Base-by-base conservation (phyloP, 1,140 invertebrate genomes). In the Cherax destructor region DNA sequence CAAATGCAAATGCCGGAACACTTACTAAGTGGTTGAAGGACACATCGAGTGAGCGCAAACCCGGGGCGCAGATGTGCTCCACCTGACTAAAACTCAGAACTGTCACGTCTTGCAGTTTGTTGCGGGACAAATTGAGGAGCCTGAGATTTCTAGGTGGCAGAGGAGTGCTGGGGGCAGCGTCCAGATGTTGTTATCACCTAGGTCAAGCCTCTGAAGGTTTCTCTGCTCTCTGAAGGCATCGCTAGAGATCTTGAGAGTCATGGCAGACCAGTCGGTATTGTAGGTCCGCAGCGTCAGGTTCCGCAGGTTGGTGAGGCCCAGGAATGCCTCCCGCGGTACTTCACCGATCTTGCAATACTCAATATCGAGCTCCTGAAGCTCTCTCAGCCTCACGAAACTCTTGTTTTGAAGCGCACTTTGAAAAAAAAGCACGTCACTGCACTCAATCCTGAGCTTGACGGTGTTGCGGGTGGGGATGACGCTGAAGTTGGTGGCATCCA, bases 401-500 rank as follows among this genome's bases (percentile, higher is more conserved):
- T 96, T 95, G 86, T 97, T 96, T 65, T 93, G 92, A 18, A 97
- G 94, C 74, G 96, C 96, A 94, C 96, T 97, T 94, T 97, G 97
- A 94, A 97, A 97, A 94, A 56, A 56, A 13, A 56, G 94, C 88
- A 97, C 96, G 94, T 97, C 97, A 94, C 96, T 97, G 52, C 52
- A 98, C 94, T 97, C 96, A 72, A 97, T 95, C 92, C 95, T 95
- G 80, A 97, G 94, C 18, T 96, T 96, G 83, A 95, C 95, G 49
- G 97, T 95, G 72, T 92, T 92, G 18, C 93, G 83, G 50, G 90
- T 76, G n/a, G 97, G 97, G 74, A 98, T 97, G 83, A 97, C 97
- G 94, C 97, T 97, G 94, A 98, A 97, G 94, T 98, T 98, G 13
- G 97, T 97, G n/a, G 96, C 96, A 93, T 97, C 97, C 93, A 97